Conservation (phyloP, 2,888 invertebrate species). For the Crioceris asparagi region DNA sequence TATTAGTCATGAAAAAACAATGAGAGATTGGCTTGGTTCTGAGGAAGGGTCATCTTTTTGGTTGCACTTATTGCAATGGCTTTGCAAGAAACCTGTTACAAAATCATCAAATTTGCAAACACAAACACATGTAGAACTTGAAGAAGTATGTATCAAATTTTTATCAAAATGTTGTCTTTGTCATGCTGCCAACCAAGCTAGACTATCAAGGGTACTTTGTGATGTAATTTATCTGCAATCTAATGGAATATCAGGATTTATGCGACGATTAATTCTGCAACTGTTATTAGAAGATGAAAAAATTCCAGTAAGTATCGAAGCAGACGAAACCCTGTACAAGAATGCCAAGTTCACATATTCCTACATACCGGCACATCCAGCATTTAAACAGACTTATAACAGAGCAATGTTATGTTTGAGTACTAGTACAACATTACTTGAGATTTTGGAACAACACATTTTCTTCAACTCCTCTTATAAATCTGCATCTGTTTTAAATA, state of each 20-base stretch:
- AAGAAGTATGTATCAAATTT: slow-evolving; percentile 70
- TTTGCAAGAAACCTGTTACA: slow-evolving; percentile 44
- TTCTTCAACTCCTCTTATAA: slow-evolving; percentile 32
- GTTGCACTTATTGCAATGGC: slow-evolving; percentile 66
- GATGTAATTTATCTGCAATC: slow-evolving; percentile 58
- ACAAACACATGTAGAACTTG: slow-evolving; percentile 47
- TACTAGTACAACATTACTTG: slow-evolving; percentile 62
- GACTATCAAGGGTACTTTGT: slow-evolving; percentile 66
- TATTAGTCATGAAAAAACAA: slow-evolving; percentile 65
- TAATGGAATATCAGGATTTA: slow-evolving; percentile 73
- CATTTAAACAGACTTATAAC: slow-evolving; percentile 61
- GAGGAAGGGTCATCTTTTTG: slow-evolving; percentile 74
- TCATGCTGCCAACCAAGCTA: slow-evolving; percentile 71
- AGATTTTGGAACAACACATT: slow-evolving; percentile 57
- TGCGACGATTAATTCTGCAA: slow-evolving; percentile 68
- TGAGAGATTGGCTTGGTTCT: slow-evolving; percentile 82
- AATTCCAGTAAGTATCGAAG: slow-evolving; percentile 59
- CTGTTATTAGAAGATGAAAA: slow-evolving; percentile 79
- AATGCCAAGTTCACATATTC: slow-evolving; percentile 31
- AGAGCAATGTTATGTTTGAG: slow-evolving; percentile 64
- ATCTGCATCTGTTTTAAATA: slow-evolving; percentile 19
- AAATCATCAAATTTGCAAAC: slow-evolving; percentile 30
- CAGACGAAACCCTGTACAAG: slow-evolving; percentile 36
- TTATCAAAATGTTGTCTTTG: slow-evolving; percentile 76
- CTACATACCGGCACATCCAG: slow-evolving; percentile 48